phyloP scores from a whole-genome alignment of 2,797 vertebrate genomes.

The Xiphorhynchus erythropygius region DNA sequence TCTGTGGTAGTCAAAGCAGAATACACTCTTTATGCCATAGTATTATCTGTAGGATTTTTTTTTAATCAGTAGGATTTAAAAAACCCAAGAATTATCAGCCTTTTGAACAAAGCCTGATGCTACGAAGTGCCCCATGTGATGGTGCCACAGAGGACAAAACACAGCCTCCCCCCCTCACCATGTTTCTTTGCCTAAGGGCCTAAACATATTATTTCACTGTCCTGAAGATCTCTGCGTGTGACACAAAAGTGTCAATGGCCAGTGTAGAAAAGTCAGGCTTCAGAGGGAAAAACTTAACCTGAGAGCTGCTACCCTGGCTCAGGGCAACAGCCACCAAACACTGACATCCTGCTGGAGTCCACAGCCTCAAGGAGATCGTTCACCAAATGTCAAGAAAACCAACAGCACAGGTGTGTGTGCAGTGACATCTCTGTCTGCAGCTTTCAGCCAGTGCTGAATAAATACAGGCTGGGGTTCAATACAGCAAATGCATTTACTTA shows the following conservation, averaged over 20 bases:
- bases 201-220: no score
- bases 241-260: fast-evolving
- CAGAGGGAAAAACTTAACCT: background rate
- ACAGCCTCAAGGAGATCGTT: fast-evolving
- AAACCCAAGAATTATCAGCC: fast-evolving
- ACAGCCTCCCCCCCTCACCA: no score
- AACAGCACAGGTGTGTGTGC: background rate
- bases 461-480: background rate
- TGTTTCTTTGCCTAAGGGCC: background rate
- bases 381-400: background rate
- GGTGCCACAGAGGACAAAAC: background rate
- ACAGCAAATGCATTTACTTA: background rate
- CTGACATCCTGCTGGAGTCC: background rate
- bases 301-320: background rate
- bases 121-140: background rate
- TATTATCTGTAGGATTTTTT: background rate
- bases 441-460: background rate
- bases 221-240: background rate
- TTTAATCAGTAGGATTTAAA: background rate
- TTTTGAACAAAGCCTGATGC: background rate
- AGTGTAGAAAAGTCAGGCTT: background rate
- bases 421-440: background rate
- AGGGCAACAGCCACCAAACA: fast-evolving
- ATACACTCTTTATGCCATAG: background rate
- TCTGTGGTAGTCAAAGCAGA: background rate